Base-by-base conservation (phyloP, 2,888 invertebrate species). In the Volucella zonaria region DNA sequence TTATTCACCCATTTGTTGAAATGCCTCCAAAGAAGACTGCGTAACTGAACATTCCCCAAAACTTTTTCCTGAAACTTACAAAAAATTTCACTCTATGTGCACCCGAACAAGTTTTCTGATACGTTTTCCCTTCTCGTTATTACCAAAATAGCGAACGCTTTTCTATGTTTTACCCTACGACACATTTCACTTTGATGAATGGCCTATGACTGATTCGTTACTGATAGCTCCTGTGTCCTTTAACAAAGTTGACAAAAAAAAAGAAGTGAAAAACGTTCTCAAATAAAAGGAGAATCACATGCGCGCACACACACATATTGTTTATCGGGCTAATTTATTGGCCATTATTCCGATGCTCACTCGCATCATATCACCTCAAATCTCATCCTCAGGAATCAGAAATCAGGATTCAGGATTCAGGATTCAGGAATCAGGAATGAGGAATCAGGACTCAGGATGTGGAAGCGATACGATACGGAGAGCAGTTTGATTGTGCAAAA, bases 301-400 rank as follows among this genome's bases (percentile, higher is more conserved):
- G 31, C 59, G 71, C 75, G 45, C 54, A 52, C 58, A 64, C n/a
- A 70, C 75, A 64, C 10, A 74, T 75, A 80, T 73, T 85, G 80
- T 83, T 83, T 83, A 80, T 68, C 51, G 71, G 71, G 58, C 77
- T 85, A 85, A 85, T 85, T 85, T 85, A 85, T 85, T 81, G 73
- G 81, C 85, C 77, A 81, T 85, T 85, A 85, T 81, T 81, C 76
- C 77, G 76, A 23, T 77, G 61, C 67, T 83, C 83, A 83, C 80
- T 80, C 80, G 74, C 58, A 85, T 73, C 81, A 85, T 85, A 85
- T 83, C 79, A 58, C 31, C 31, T 31, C 31, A 31, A 6, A 31
- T 6, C 31, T 66, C 82, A 74, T 82, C 79, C 79, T 76, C 56
- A 31, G 31, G 31, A 31, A 31, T 31, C 31, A 31, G 31, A 2